phyloP scores from a whole-genome alignment of 1,140 invertebrate genomes.

The Dreissena polymorpha region DNA sequence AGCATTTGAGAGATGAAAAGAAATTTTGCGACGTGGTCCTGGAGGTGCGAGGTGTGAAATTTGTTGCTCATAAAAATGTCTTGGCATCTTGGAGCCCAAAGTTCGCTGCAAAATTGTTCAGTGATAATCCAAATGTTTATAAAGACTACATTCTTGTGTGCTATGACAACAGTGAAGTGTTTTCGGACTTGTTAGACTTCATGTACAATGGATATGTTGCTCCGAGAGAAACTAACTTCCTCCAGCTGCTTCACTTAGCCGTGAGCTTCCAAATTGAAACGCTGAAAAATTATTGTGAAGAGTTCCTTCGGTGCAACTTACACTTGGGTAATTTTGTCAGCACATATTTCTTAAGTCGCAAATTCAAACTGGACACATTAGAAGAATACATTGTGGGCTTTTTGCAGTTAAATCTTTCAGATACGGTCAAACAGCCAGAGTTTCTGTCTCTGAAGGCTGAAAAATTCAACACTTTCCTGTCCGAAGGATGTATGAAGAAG shows the following conservation, averaged over 20 bases:
- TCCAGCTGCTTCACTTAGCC: slow-evolving; percentile 84
- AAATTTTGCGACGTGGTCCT: slow-evolving; percentile 83
- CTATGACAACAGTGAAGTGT: slow-evolving; percentile 83
- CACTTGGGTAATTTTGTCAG: slow-evolving; percentile 84
- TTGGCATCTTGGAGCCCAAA: slow-evolving; percentile 85
- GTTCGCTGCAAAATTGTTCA: slow-evolving; percentile 84
- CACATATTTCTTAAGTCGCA: slow-evolving; percentile 82
- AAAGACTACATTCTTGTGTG: slow-evolving; percentile 82
- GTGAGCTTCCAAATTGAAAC: slow-evolving; percentile 85
- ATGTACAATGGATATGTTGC: slow-evolving; percentile 85
- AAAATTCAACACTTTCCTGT: slow-evolving; percentile 77
- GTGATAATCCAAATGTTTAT: slow-evolving; percentile 65
- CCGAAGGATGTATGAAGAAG: slow-evolving; percentile 65
- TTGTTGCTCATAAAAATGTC: slow-evolving; percentile 85
- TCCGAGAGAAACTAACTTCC: slow-evolving; percentile 84
- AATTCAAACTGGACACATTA: slow-evolving; percentile 81
- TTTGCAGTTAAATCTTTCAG: slow-evolving; percentile 81
- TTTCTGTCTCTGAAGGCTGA: slow-evolving; percentile 76
- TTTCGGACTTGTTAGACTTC: slow-evolving; percentile 84
- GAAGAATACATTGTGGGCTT: slow-evolving; percentile 80
- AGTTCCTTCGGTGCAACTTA: slow-evolving; percentile 84
- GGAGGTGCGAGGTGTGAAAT: slow-evolving; percentile 83
- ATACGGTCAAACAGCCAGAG: slow-evolving; percentile 80
- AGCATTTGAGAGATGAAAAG: slow-evolving; percentile 58
- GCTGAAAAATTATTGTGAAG: slow-evolving; percentile 85